Evolutionary conservation across 1,140 invertebrate genomes (phyloP).

Genomic region (Drosophila equinoxialis): DNA sequence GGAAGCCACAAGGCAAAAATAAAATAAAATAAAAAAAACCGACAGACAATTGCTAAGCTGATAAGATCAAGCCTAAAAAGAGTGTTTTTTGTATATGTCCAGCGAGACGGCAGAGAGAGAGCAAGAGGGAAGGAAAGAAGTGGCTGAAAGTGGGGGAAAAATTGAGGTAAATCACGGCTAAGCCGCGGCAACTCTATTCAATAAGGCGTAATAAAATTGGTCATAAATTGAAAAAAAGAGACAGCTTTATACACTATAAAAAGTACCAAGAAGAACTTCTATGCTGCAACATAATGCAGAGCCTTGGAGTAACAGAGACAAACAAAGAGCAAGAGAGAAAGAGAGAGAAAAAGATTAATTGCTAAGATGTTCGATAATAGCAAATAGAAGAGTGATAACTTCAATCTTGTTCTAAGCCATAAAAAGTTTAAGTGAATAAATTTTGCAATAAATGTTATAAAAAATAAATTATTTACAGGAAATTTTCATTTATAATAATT

Average conservation of each 20-base stretch:
- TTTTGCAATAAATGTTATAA: no score
- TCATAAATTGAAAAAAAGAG: slow-evolving; percentile 41
- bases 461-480: no score
- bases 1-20: slow-evolving; percentile 10
- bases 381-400: not conserved
- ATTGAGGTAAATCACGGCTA: slow-evolving; percentile 53
- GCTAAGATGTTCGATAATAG: not conserved
- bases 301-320: not conserved
- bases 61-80: slow-evolving; percentile 67
- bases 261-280: not conserved
- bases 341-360: not conserved
- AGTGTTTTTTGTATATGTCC: slow-evolving; percentile 60
- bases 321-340: not conserved
- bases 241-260: slow-evolving; percentile 1
- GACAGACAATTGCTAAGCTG: slow-evolving; percentile 72
- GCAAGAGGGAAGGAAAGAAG: not conserved
- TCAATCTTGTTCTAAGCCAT: no score
- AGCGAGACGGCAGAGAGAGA: slow-evolving; percentile 7
- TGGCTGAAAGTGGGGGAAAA: slow-evolving; percentile 15
- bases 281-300: no score
- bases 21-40: slow-evolving; percentile 33
- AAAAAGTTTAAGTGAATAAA: no score
- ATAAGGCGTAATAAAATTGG: slow-evolving; percentile 43
- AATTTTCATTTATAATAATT: no score
- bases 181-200: slow-evolving; percentile 59